phyloP scores from a whole-genome alignment of 2,888 invertebrate species.

The Polydrusus pterygomalis region DNA sequence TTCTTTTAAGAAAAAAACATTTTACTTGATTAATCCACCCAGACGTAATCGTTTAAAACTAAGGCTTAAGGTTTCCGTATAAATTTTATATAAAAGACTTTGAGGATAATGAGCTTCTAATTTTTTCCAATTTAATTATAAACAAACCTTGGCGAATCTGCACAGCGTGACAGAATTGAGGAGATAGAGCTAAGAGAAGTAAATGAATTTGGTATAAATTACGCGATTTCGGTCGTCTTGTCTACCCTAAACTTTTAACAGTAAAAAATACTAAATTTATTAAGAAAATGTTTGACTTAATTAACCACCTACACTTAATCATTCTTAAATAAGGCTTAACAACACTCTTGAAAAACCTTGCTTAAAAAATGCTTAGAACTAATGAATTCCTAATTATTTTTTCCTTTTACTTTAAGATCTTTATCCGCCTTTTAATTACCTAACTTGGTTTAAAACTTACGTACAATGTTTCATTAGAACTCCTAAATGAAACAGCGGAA shows the following conservation, averaged over 20 bases:
- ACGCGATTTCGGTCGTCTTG: no score
- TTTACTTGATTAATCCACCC: no score
- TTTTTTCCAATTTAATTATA: no score
- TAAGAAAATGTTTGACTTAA: background rate
- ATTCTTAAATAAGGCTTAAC: constrained; percentile 9
- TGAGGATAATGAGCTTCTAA: no score
- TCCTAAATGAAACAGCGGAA: constrained; percentile 35
- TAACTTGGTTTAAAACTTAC: constrained; percentile 29
- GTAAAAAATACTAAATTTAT: background rate
- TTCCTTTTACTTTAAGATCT: constrained; percentile 32
- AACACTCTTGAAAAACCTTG: background rate
- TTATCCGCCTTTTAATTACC: constrained; percentile 34
- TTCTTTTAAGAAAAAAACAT: no score
- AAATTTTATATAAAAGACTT: no score
- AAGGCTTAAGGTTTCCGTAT: no score
- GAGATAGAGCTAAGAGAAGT: background rate
- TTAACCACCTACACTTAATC: background rate
- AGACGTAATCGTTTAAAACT: no score
- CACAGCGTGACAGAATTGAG: no score
- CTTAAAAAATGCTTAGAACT: constrained; percentile 20
- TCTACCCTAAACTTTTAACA: background rate
- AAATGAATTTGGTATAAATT: background rate
- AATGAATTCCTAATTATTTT: constrained; percentile 36
- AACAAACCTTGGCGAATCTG: no score
- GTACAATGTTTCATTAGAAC: constrained; percentile 33